Evolutionary conservation across 2,888 invertebrate species (phyloP).

Genomic region (Aspidapion aeneum): DNA sequence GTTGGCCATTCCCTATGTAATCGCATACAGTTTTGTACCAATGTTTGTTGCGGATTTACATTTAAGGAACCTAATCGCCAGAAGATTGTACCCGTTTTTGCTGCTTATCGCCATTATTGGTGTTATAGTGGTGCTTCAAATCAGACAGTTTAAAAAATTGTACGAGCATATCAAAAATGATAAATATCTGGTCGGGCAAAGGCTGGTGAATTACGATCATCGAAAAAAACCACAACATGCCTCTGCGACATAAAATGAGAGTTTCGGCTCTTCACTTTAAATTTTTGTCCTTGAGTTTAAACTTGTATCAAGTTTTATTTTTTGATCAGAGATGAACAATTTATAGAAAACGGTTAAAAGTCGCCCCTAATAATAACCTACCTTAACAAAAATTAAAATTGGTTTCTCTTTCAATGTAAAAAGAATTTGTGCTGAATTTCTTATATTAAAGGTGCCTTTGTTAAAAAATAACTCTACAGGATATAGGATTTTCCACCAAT

Average conservation of each 20-base stretch:
- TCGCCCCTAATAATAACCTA: too few relatives aligned
- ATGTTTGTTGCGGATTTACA: constrained; percentile 61
- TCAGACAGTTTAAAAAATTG: constrained; percentile 88
- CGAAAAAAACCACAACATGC: constrained; percentile 54
- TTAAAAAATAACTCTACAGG: too few relatives aligned
- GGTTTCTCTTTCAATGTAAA: too few relatives aligned
- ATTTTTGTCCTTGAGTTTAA: too few relatives aligned
- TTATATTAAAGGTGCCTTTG: too few relatives aligned
- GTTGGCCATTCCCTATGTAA: constrained; percentile 89
- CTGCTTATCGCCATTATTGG: constrained; percentile 66
- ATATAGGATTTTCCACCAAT: too few relatives aligned
- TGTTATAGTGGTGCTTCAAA: constrained; percentile 77
- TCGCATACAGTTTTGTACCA: constrained; percentile 75
- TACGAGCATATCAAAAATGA: constrained; percentile 99
- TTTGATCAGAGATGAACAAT: too few relatives aligned
- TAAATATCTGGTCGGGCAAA: constrained; percentile 95
- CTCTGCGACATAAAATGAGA: constrained; percentile 16
- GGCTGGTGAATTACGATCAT: constrained; percentile 96
- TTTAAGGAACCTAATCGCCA: constrained; percentile 71
- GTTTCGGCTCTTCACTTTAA: too few relatives aligned
- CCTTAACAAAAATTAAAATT: too few relatives aligned
- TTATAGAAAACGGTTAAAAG: too few relatives aligned
- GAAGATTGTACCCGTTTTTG: constrained; percentile 87
- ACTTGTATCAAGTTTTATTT: background rate
- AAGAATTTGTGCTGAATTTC: too few relatives aligned